Conservation (phyloP, 2,888 invertebrate genomes). For the Kuschelorhynchus macadamiae region DNA sequence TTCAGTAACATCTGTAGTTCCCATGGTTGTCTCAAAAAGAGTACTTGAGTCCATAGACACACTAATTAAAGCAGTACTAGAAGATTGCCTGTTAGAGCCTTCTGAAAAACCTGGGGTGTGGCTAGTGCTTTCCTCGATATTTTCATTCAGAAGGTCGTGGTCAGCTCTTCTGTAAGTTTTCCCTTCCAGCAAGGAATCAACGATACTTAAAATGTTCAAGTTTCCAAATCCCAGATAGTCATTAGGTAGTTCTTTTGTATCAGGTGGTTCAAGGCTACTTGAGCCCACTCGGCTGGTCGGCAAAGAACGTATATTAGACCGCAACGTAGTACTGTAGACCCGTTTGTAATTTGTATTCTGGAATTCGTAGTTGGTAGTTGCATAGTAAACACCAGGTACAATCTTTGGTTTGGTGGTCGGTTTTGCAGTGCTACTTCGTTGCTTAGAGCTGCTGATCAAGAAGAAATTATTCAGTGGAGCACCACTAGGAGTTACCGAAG, state of each 20-base stretch:
- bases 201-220: conserved; percentile 56
- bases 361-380: conserved; percentile 54
- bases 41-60: background rate
- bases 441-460: conserved; percentile 36
- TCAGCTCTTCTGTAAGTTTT: conserved; percentile 58
- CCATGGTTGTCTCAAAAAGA: conserved; percentile 6
- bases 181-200: conserved; percentile 58
- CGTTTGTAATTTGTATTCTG: conserved; percentile 53
- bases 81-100: background rate
- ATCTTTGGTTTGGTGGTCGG: background rate
- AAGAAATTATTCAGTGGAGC: conserved; percentile 9
- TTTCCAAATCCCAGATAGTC: conserved; percentile 52
- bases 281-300: background rate
- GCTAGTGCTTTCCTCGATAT: background rate
- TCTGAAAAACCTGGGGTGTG: background rate
- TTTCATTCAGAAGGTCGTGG: conserved; percentile 42
- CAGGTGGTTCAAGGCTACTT: background rate
- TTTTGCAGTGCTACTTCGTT: conserved; percentile 38
- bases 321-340: conserved; percentile 50
- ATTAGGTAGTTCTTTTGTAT: conserved; percentile 43
- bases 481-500: background rate
- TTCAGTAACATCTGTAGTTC: conserved; percentile 44
- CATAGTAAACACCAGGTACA: conserved; percentile 48
- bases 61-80: background rate
- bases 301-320: conserved; percentile 34